phyloP scores from a whole-genome alignment of 37 sponge, comb jelly and placozoan species.

The Chondrosia reniformis region DNA sequence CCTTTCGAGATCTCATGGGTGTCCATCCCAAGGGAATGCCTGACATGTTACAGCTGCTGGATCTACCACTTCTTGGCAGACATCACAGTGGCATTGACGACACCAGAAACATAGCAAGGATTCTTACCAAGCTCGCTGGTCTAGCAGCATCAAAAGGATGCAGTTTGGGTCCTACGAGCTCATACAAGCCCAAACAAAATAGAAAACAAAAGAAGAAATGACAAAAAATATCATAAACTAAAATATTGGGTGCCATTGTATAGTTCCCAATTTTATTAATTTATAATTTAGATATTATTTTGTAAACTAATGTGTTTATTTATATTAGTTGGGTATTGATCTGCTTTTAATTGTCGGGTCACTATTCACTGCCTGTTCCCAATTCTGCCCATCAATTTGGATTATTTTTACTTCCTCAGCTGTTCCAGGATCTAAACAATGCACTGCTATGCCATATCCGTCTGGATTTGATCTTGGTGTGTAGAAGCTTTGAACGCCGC shows the following conservation, averaged over 20 bases:
- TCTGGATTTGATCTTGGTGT: constrained; percentile 93
- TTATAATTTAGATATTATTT: not conserved
- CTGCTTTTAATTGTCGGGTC: constrained; percentile 40
- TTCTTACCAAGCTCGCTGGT: constrained; percentile 32
- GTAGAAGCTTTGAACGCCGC: constrained; percentile 98
- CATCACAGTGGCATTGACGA: constrained; percentile 91
- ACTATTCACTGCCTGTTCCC: constrained; percentile 61
- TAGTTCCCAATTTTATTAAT: not conserved
- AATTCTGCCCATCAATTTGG: constrained; percentile 80
- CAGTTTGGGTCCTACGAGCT: constrained; percentile 6
- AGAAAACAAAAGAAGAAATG: not conserved
- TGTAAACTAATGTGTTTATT: not conserved
- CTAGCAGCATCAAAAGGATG: not conserved
- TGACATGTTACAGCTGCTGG: constrained; percentile 49
- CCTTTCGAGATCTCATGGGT: constrained; percentile 38
- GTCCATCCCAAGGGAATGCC: constrained; percentile 48
- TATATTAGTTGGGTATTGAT: constrained; percentile 22
- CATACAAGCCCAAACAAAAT: not conserved
- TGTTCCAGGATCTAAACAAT: constrained; percentile 75
- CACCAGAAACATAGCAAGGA: constrained; percentile 72
- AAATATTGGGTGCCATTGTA: not conserved
- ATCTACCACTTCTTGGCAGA: constrained; percentile 47
- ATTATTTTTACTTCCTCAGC: constrained; percentile 30
- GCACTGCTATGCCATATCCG: constrained; percentile 68
- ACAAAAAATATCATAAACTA: not conserved